A percentile compares a stretch with the other conserved stretches of the same genome.
phyloP scores from a whole-genome alignment of 2,113 vertebrate genomes.

The Malurus melanocephalus region DNA sequence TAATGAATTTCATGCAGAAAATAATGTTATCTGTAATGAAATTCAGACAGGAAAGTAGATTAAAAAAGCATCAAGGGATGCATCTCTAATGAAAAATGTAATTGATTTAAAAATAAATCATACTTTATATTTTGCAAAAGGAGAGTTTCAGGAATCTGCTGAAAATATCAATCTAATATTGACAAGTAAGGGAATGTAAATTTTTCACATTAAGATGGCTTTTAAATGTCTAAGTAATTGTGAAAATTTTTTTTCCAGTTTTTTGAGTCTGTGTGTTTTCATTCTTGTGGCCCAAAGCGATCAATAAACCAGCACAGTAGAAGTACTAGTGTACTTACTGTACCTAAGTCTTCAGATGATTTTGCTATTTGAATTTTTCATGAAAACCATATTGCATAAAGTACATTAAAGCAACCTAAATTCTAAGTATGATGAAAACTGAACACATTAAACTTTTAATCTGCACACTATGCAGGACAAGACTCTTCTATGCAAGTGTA shows the following conservation, averaged over 20 bases:
- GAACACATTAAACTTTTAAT: not conserved
- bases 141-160: not conserved
- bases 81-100: not conserved
- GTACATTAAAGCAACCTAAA: not conserved
- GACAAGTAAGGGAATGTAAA: not conserved
- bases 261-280: not conserved
- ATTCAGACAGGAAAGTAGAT: not conserved
- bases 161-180: not conserved
- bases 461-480: not conserved
- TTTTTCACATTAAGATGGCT: not conserved
- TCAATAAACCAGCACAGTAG: not conserved
- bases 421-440: rapidly evolving
- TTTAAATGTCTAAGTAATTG: not conserved
- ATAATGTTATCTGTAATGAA: not conserved
- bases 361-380: not conserved
- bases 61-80: not conserved
- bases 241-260: not conserved
- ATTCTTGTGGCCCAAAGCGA: not conserved
- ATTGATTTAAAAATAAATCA: not conserved
- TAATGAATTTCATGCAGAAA: not conserved
- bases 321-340: not conserved
- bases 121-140: not conserved
- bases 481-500: not conserved
- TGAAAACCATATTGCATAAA: not conserved
- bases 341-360: not conserved